Percentiles rank a stretch among this genome's conserved stretches.
Conservation (phyloP, 2,888 invertebrate species). For the Acanthosoma haemorrhoidale region DNA sequence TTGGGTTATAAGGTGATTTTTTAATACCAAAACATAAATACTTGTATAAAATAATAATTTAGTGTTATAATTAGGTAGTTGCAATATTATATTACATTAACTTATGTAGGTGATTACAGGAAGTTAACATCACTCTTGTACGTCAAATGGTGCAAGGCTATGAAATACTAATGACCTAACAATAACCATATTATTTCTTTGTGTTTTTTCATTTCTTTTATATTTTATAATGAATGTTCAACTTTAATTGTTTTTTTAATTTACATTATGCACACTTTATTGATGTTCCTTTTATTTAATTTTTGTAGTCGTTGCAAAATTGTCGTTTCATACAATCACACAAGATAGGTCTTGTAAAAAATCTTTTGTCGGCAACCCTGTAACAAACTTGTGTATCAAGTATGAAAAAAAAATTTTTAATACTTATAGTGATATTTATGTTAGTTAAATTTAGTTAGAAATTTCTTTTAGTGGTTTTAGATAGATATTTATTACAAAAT, state of each 20-base stretch:
- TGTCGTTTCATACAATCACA: constrained; percentile 14
- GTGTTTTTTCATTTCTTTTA: not conserved
- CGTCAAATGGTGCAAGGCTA: not conserved
- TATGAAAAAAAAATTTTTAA: not conserved
- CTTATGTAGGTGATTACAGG: not conserved
- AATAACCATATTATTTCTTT: not conserved
- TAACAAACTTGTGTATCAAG: not conserved
- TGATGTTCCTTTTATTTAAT: not conserved
- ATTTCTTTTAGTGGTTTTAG: not conserved
- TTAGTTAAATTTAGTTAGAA: not conserved
- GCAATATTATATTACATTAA: not conserved
- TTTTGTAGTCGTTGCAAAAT: not conserved
- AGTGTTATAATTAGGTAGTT: too few relatives aligned
- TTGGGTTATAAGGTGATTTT: too few relatives aligned
- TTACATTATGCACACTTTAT: not conserved
- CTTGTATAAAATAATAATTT: too few relatives aligned
- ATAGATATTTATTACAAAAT: not conserved
- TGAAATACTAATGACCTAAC: not conserved
- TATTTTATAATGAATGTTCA: too few relatives aligned
- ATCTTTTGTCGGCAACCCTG: not conserved
- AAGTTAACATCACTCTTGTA: not conserved
- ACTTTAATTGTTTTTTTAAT: too few relatives aligned
- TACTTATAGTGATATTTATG: not conserved
- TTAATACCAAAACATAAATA: too few relatives aligned
- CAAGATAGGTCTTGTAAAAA: not conserved